A percentile compares a stretch with the other conserved stretches of the same genome.
Evolutionary conservation across 2,113 vertebrate genomes (phyloP).

Genomic region (Conger conger): DNA sequence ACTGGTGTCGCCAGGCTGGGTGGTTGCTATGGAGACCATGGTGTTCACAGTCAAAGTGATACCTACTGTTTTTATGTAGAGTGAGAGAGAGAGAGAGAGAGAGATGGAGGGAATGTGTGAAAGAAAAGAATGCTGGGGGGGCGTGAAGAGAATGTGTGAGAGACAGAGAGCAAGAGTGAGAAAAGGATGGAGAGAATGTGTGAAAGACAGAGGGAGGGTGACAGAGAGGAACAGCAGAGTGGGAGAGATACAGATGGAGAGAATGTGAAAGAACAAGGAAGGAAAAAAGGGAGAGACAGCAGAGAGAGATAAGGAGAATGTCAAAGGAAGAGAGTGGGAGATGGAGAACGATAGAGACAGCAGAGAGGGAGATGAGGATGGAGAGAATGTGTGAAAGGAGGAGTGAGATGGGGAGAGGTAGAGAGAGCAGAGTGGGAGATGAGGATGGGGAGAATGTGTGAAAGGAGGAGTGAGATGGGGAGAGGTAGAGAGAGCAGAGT

Average conservation of each 20-base stretch:
- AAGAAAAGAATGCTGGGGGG: neutral
- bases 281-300: no score
- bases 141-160: neutral
- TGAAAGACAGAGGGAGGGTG: neutral
- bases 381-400: neutral
- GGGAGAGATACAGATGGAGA: no score
- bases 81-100: neutral
- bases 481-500: neutral
- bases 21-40: constrained; percentile 47
- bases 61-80: neutral
- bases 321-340: no score
- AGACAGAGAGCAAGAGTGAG: neutral
- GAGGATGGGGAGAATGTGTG: neutral
- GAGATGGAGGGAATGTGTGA: constrained; percentile 4
- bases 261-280: no score
- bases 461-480: no score
- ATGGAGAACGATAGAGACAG: neutral
- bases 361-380: neutral
- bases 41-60: constrained; percentile 36
- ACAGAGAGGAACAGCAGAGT: no score
- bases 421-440: neutral
- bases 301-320: no score
- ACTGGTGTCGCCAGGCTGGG: constrained; percentile 33
- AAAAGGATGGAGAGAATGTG: neutral
- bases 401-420: neutral